Base-by-base conservation (phyloP, 35 echinoderm and acorn worm species). In the Patiria miniata region DNA sequence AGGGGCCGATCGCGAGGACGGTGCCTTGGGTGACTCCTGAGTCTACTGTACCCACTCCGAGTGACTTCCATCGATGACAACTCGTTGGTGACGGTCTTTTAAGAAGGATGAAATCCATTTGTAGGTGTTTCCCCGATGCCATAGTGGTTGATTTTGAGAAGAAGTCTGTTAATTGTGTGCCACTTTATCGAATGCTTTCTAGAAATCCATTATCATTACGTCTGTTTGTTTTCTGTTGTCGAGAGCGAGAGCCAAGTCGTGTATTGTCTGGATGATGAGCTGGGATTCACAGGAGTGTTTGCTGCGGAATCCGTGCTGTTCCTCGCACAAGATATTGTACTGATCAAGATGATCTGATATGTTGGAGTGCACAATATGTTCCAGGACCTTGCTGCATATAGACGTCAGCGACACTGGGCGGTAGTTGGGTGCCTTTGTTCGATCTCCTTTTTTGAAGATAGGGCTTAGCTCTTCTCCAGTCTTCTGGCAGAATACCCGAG, bases 381-480 rank as follows among this genome's bases (percentile, higher is more conserved):
- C 82, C 17, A 94, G 37, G 6, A 89, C 19, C 47, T 96, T 96
- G 52, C 84, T 81, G 57, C 52, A 85, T 61, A 88, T 91, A 16
- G 68, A 77, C 6, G 93, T 95, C 36, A 91, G 60, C 22, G 81
- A 91, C 14, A 88, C 79, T 37, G 80, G 81, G 40, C 81, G 51
- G 80, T 91, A 88, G 23, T 91, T 88, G 14, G 88, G 42, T 36
- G 85, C 42, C n/a, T n/a, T n/a, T 29, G 78, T 81, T 37, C 60
- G 52, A 15, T 91, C 36, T 34, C 89, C 89, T 87, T 91, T 95
- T 54, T 90, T 88, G 61, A 76, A 91, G 38, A 95, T 81, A 65
- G 93, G 80, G 21, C 85, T 89, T 85, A 16, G 86, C 93, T 36
- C 53, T 83, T 58, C 56, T 80, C 83, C 89, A 95, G 52, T 95